Base-by-base conservation (phyloP, 2,888 invertebrate genomes). In the Mantis religiosa region DNA sequence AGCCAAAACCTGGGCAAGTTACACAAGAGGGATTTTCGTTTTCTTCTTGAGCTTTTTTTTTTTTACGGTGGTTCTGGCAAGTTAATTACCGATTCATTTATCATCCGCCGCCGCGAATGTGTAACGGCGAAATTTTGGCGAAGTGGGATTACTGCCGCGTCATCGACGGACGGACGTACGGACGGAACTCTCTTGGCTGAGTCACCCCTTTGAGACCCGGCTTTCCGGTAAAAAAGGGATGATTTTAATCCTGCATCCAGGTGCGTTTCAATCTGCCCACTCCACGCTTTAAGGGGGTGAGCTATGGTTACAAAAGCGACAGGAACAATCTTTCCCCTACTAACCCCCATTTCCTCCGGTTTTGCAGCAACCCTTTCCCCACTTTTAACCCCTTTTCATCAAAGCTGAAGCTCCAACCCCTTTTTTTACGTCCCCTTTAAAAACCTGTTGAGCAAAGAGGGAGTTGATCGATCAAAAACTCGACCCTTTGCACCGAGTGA, bases 301-400 rank as follows among this genome's bases (percentile, higher is more conserved):
- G 54, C 54, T 54, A 54, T 54, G 54, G 54, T 54, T 54, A 54
- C 54, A 54, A 54, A 54, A 54, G 54, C 54, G 20, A 71, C 54
- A 71, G 54, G 20, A 71, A 71, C 20, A 71, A 20, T 71, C 54
- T 71, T 71, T 87, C 87, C 82, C 81, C 88, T 88, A 88, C 85
- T 88, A 85, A 88, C 88, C 88, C 88, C 82, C 88, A 85, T 88
- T 88, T 47, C 54, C 85, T 82, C 85, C 82, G 85, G 85, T 88
- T 88, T 88, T 88, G 85, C 88, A 71, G 54, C 54, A 88, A 88
- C 88, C 88, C 88, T 88, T 88, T 85, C 88, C 85, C 85, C 81
- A 84, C 85, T 88, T 88, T 88, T 85, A 88, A 81, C 87, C 87
- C 82, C 87, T 87, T 87, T 87, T 87, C 87, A 87, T 87, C 82